A percentile compares a stretch with the other conserved stretches of the same genome.
phyloP scores from a whole-genome alignment of 2,888 invertebrate species.

The Chesias legatella region DNA sequence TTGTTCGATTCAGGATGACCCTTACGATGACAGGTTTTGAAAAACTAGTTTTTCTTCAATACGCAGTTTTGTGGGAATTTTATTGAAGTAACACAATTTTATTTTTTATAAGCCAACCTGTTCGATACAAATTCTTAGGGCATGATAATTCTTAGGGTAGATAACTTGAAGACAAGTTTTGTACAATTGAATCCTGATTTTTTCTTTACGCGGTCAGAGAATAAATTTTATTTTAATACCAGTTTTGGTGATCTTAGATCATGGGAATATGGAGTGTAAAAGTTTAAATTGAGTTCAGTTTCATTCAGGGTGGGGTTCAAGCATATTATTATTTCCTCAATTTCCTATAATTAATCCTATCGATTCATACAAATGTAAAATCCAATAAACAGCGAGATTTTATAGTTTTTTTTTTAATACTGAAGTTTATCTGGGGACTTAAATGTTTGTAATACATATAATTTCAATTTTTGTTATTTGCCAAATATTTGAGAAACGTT shows the following conservation, averaged over 20 bases:
- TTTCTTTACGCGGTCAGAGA: conserved; percentile 16
- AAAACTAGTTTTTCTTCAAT: conserved; percentile 17
- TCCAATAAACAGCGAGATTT: too few relatives aligned
- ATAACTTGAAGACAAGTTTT: conserved; percentile 45
- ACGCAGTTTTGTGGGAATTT: conserved; percentile 47
- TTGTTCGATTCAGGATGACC: conserved; percentile 37
- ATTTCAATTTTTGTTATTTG: too few relatives aligned
- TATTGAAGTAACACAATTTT: conserved; percentile 34
- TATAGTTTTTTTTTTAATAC: too few relatives aligned
- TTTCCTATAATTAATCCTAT: too few relatives aligned
- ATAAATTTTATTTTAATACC: conserved; percentile 22
- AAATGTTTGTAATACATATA: too few relatives aligned
- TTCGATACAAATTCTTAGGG: conserved; percentile 28
- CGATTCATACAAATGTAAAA: too few relatives aligned
- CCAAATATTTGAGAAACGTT: too few relatives aligned
- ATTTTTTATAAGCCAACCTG: conserved; percentile 48
- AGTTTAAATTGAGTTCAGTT: too few relatives aligned
- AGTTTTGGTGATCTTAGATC: conserved; percentile 36
- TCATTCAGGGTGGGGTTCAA: too few relatives aligned
- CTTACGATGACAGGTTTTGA: conserved; percentile 50
- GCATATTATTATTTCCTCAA: too few relatives aligned
- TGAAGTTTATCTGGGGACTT: too few relatives aligned
- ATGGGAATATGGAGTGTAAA: conserved; percentile 33
- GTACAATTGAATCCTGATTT: conserved; percentile 32
- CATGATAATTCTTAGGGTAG: conserved; percentile 25